Evolutionary conservation across 2,888 invertebrate genomes (phyloP).

Genomic region (Pterostichus madidus): DNA sequence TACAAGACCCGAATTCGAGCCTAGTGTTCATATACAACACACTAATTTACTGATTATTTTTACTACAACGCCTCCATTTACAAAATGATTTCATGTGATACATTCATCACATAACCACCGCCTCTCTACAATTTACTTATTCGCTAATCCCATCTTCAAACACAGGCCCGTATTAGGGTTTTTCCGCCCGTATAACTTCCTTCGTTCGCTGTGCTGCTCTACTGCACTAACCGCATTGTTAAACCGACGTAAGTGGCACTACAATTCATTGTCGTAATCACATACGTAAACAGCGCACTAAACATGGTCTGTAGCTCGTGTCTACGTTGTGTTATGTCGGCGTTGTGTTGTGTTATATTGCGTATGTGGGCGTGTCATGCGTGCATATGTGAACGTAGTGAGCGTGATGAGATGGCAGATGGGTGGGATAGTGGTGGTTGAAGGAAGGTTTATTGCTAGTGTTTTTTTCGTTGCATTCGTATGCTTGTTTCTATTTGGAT

Average conservation of each 20-base stretch:
- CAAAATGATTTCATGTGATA: too few species aligned
- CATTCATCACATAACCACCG: too few species aligned
- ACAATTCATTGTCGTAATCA: constrained; percentile 53
- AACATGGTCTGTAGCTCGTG: constrained; percentile 36
- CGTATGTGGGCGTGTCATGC: constrained; percentile 9
- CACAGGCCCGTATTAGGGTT: not conserved
- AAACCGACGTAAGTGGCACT: constrained; percentile 42
- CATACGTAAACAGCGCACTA: constrained; percentile 53
- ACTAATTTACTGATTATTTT: too few species aligned
- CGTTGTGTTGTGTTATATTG: constrained; percentile 10
- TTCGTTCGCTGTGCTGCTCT: not conserved
- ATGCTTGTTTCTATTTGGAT: too few species aligned
- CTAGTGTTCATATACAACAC: too few species aligned
- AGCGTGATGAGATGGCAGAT: constrained; percentile 1
- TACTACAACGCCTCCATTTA: too few species aligned
- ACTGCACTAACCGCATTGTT: constrained; percentile 37
- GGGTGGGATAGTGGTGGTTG: not conserved
- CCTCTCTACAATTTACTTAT: not conserved
- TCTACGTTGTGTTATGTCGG: constrained; percentile 1
- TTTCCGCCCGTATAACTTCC: constrained; percentile 4
- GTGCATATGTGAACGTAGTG: not conserved
- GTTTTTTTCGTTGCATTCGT: too few species aligned
- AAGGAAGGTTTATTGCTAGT: too few species aligned
- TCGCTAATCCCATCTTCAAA: not conserved
- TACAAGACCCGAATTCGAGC: too few species aligned